Percentiles rank a stretch among this genome's conserved stretches.
These are phyloP conservation scores for Magallana gigas DNA, from an alignment of 1,140 invertebrate species.

Conservation along the genomic window DNA sequence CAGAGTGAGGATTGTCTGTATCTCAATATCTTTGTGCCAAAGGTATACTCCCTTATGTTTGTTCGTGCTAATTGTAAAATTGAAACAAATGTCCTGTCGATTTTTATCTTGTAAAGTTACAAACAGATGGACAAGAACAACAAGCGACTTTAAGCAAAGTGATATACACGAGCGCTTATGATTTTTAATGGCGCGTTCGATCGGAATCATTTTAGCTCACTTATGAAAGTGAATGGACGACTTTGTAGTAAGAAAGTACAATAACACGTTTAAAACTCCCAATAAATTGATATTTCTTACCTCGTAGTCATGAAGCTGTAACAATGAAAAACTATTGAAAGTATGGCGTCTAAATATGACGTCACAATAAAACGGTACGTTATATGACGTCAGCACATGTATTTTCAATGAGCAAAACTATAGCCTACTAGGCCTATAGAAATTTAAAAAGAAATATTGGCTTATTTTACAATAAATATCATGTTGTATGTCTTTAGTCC, in stretches of 20 bases:
- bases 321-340: background rate
- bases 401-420: background rate
- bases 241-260: no score
- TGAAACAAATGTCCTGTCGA: no score
- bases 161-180: no score
- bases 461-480: no score
- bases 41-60: background rate
- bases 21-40: slow-evolving; percentile 66
- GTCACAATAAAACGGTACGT: background rate
- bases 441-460: background rate
- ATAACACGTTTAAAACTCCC: no score
- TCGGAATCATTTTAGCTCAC: no score
- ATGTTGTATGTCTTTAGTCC: background rate
- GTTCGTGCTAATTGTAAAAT: background rate
- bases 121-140: background rate
- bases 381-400: background rate
- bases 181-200: no score
- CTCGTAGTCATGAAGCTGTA: background rate
- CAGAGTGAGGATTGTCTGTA: slow-evolving; percentile 66
- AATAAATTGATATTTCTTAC: background rate
- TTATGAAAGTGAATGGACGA: no score
- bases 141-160: background rate
- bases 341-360: slow-evolving; percentile 22
- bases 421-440: background rate
- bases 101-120: background rate